Evolutionary conservation across 2,113 vertebrate species (phyloP), one percentile per base, ranked within the genome.

Genomic region (Corvus moneduloides): DNA sequence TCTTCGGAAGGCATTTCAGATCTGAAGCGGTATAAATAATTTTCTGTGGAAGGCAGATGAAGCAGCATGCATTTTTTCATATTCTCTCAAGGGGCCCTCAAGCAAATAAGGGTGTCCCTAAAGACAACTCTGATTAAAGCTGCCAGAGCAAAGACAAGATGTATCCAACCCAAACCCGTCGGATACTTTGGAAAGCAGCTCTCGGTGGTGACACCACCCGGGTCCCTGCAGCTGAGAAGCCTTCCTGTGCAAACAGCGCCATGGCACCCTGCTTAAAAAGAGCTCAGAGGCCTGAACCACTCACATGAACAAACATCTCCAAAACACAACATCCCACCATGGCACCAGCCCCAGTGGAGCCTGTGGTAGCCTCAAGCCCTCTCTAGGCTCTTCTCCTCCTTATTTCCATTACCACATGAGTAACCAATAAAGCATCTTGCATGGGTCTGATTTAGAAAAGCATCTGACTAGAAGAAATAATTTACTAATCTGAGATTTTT

Each of bases 201-300:
- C 43, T 77, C 6, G 0, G 35, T 33, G 24, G 24, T 48, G 68
- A 74, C 0, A 0, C 76, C 58, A 30, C 12, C 35, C 6, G 1
- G 54, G 26, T 72, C 39, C 39, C 49, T 21, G 66, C 0, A 0
- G 51, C 85, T 68, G 62, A 85, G 59, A 64, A 80, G 28, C 39
- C 30, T 59, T 63, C 33, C 71, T 46, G 20, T 41, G 49, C 86
- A 75, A 92, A 87, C 35, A 92, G 26, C 28, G 39, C 32, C 14
- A 1, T 23, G 56, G 63, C 46, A 32, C 19, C 21, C 61, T 58
- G 20, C 52, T 78, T 69, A 59, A 19, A 77, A 74, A 63, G 48
- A 68, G 19, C 80, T 41, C 76, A 24, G 80, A 27, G 66, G 73
- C 49, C 87, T 92, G 56, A 87, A 74, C 64, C 41, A 37, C 39